Evolutionary conservation across 1,140 invertebrate species (phyloP), one percentile per base, ranked within the genome.

Genomic region (Rhyacophila brunnea): DNA sequence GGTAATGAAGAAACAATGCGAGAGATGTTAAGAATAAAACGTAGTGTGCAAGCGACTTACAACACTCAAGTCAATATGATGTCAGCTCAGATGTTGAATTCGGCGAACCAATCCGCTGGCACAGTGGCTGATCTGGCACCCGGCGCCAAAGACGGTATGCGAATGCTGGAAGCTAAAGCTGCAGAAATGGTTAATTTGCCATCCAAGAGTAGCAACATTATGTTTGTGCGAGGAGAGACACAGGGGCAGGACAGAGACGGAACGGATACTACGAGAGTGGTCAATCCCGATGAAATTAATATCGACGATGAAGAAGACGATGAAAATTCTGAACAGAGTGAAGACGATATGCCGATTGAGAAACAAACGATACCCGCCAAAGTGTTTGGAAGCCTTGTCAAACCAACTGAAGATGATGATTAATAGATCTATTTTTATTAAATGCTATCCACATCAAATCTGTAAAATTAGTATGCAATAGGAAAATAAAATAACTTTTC

Each of bases 1-100:
- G 98, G 98, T n/a, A 99, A 99, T 80, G 96, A 99, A 77, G 98
- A 99, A 68, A 99, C 97, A 0, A 95, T 99, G 85, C 81, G 96
- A 46, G 98, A 99, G 82, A 99, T 99, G 96, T 78, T 99, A 61
- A 83, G 97, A 70, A 98, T 99, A 48, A 98, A 98, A 74, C 85
- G 97, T 64, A 96, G 93, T 71, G 92, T 99, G 0, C 94, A 98
- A 79, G 96, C 96, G 5, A 95, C 91, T 67, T 99, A 95, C 71
- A 99, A 98, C 73, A 96, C 93, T 5, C 92, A 95, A 80, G 89
- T 92, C 11, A 95, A 98, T 71, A 97, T 96, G 88, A 98, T 99
- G 95, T 95, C 95, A 17, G 94, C 95, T 4, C 95, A 98, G 73
- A 97, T 97, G 89, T 79, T 96, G 58, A 91, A 87, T 64, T 89